phyloP scores from a whole-genome alignment of 2,113 vertebrate species.

The Vulpes lagopus region DNA sequence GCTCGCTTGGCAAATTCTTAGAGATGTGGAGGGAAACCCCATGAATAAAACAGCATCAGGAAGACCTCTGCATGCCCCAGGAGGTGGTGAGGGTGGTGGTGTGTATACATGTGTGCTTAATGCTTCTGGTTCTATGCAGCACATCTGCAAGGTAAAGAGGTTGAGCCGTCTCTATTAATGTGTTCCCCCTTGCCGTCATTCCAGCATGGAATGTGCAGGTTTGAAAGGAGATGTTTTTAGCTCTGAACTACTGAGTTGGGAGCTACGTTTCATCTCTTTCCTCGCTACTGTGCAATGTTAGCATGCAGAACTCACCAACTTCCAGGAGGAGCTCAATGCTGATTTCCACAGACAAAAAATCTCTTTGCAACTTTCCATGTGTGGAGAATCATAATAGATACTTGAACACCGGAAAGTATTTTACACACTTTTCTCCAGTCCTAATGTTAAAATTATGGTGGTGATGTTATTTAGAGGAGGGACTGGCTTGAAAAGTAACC shows the following conservation, averaged over 20 bases:
- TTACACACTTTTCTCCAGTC: conserved; percentile 23
- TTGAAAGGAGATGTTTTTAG: neutral
- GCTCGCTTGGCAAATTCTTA: neutral
- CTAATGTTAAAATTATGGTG: neutral
- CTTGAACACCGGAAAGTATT: conserved; percentile 26
- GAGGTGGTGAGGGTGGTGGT: neutral
- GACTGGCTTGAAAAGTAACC: neutral
- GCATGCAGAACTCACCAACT: neutral
- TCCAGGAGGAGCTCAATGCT: neutral
- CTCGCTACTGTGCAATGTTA: neutral
- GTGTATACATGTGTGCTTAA: neutral
- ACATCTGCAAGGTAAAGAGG: neutral
- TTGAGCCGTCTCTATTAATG: neutral
- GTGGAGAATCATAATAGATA: neutral
- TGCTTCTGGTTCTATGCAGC: neutral
- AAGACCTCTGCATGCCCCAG: neutral
- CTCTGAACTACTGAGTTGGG: neutral
- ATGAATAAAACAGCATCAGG: conserved; percentile 17
- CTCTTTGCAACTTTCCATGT: neutral
- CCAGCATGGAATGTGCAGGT: neutral
- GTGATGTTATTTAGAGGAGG: neutral
- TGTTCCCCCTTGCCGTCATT: neutral
- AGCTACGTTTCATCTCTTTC: neutral
- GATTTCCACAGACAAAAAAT: neutral
- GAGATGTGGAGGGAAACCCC: neutral